Base-by-base conservation (phyloP, 2,888 invertebrate genomes). In the Coleophora flavipennella region DNA sequence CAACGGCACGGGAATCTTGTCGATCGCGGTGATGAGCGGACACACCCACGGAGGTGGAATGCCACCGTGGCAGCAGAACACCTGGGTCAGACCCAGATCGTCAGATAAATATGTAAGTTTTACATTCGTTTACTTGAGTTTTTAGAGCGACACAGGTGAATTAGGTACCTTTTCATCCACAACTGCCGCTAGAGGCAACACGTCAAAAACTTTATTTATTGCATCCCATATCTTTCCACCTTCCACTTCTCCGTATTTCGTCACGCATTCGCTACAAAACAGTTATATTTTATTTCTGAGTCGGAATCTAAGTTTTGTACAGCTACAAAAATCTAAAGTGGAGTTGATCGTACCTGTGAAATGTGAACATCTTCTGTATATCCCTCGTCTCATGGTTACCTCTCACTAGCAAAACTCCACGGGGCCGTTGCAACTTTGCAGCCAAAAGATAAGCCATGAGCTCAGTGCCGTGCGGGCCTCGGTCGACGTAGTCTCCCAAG, bases 31-130 rank as follows among this genome's bases (percentile, higher is more conserved):
- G 31, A 89, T 79, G 20, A 86, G 76, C 0, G 89, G 89, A 50
- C 90, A 89, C 44, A 89, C 74, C 87, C 86, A 89, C 1, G 90
- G 89, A 1, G 90, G 90, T 0, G 92, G 92, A 41, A 92, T 91
- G 7, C 93, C 93, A 11, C 93, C 93, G 66, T 93, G 93, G 41
- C 90, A 91, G 70, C 92, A 92, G 60, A 92, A 92, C 36, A 92
- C 86, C 90, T 91, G 57, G 11, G 6, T 6, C 20, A 20, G 20
- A 20, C 6, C 3, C 20, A 20, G 20, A n/a, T n/a, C n/a, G n/a
- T n/a, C n/a, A n/a, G n/a, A n/a, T n/a, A n/a, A n/a, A n/a, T n/a
- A n/a, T n/a, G n/a, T n/a, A n/a, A n/a, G n/a, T n/a, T n/a, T n/a
- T n/a, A n/a, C n/a, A n/a, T n/a, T n/a, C n/a, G n/a, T n/a, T n/a